Base-by-base conservation (phyloP, 2,888 invertebrate species). In the Drosophila quinaria region DNA sequence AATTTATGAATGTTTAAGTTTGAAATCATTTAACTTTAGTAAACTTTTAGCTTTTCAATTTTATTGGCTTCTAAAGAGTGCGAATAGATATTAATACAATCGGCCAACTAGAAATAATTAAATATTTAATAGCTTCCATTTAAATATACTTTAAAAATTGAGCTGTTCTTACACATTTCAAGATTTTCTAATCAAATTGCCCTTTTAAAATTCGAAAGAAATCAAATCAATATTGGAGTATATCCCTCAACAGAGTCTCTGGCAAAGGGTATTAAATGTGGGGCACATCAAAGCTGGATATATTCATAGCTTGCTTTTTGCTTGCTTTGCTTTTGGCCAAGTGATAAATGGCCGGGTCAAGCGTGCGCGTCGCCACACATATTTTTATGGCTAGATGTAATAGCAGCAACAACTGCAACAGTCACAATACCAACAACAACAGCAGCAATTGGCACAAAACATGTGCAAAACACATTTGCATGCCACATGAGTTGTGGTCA, bases 271-370 rank as follows among this genome's bases (percentile, higher is more conserved):
- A 58, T 58, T 46, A 3, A 58, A 33, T 10, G 25, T 25, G 35
- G 22, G 8, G 15, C 17, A 25, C 17, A 9, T 17, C 15, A 22
- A 35, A 35, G 33, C 35, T 10, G n/a, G 13, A 44, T 22, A 10
- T 39, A 10, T 9, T 17, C 17, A 15, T 52, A 8, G 37, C 25
- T 31, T 44, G 35, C 3, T 33, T 49, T 11, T n/a, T 42, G 39
- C 22, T 46, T 46, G 10, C 31, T 13, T 42, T 47, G 25, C 33
- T 59, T 15, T 42, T 31, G 52, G 25, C 17, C 35, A 54, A 59
- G 35, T 58, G 72, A 72, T 72, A 80, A 75, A 70, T 74, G 60
- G 70, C 25, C n/a, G 46, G 70, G 59, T 22, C 55, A 55, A 56
- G 65, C 81, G 73, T 73, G 68, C 42, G 33, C 52, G 41, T 17